A percentile compares a stretch with the other conserved stretches of the same genome.
Evolutionary conservation across 37 sponge, comb jelly and placozoan species (phyloP).

Genomic region (Dysidea cf. avara): DNA sequence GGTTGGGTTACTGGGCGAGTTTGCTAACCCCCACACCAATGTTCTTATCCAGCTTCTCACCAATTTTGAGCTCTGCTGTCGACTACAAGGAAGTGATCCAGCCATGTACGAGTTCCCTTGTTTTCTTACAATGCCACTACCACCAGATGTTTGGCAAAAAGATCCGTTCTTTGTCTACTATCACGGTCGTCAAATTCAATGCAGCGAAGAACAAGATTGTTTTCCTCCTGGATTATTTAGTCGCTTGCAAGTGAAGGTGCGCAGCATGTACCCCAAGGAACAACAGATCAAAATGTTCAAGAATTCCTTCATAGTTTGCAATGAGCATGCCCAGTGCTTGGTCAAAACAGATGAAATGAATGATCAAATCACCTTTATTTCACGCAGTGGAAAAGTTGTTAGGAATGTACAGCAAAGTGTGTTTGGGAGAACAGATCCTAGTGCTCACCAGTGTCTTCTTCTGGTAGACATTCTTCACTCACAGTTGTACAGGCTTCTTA

Average conservation of each 20-base stretch:
- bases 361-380: constrained; percentile 8
- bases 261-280: constrained; percentile 10
- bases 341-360: constrained; percentile 9
- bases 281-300: constrained; percentile 22
- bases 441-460: constrained; percentile 20
- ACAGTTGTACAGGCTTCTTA: constrained; percentile 29
- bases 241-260: constrained; percentile 56
- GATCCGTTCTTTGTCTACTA: constrained; percentile 17
- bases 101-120: constrained; percentile 44
- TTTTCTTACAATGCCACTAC: constrained; percentile 16
- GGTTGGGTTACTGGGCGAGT: constrained; percentile 13
- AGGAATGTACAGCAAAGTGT: constrained; percentile 25
- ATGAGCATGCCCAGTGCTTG: constrained; percentile 31
- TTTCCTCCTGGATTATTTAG: constrained; percentile 75
- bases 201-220: constrained; percentile 46
- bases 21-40: constrained; percentile 31
- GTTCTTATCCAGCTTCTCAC: constrained; percentile 50
- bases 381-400: too few species aligned
- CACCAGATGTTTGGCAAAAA: constrained; percentile 28
- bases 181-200: constrained; percentile 40
- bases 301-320: constrained; percentile 48
- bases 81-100: constrained; percentile 7
- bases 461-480: constrained; percentile 53
- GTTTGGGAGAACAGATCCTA: not conserved
- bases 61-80: constrained; percentile 66